Base-by-base conservation (phyloP, 2,113 vertebrate species). In the Nothoprocta perdicaria region DNA sequence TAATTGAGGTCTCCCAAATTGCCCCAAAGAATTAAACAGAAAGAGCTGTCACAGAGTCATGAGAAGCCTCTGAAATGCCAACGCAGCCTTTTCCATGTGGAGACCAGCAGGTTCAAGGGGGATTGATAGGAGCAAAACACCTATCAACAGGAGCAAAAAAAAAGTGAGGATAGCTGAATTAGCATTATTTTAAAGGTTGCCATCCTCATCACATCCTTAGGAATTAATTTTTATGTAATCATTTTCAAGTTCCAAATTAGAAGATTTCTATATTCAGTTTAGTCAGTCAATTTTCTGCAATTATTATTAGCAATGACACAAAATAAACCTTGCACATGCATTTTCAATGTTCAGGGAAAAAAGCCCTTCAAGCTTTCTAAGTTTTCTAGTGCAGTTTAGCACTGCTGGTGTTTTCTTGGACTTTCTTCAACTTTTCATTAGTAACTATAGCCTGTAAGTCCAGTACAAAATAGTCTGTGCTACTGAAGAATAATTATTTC, bases 401-500 rank as follows among this genome's bases (percentile, higher is more conserved):
- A 26, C 57, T 90, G 78, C 67, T 72, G 90, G 57, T 61, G 90
- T 96, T 92, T 92, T 95, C 88, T 79, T 88, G 76, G 75, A 75
- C 76, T 83, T 92, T 46, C 72, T 95, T 72, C 82, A 75, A 80
- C 75, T 85, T 92, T 55, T 60, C 31, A 29, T 33, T 46, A 27
- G 60, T 78, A 88, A 67, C n/a, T 89, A 23, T 3, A 75, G 87
- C 75, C 91, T 90, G 48, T 80, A 89, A 80, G 94, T 93, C 92
- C 84, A 75, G 92, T 65, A 78, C 73, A 65, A 40, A 43, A 40
- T 45, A 88, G 77, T 74, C 91, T 87, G 40, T 61, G n/a, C 84
- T 88, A 57, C 65, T 83, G 29, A 93, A 80, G 65, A 68, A 65
- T 89, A 96, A 96, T 96, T 96, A 93, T 80, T 87, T 91, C 52